Evolutionary conservation across 2,113 vertebrate species (phyloP).

Genomic region (Acrocephalus arundinaceus): DNA sequence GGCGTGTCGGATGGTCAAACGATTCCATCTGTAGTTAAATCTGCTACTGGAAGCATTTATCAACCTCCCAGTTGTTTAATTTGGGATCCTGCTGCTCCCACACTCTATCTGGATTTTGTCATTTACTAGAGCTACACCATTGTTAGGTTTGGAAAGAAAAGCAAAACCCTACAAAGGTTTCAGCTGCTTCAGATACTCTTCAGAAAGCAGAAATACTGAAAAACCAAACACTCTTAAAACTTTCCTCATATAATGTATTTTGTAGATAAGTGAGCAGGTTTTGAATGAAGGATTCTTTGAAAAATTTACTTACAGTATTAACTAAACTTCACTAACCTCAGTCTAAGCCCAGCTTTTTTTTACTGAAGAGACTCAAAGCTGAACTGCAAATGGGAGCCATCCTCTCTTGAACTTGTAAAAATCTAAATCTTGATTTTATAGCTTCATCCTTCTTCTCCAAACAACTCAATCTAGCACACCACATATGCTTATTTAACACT

Average conservation of each 20-base stretch:
- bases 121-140: conserved; percentile 4
- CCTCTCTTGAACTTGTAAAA: not conserved
- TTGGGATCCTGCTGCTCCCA: conserved; percentile 52
- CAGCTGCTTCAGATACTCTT: not conserved
- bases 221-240: not conserved
- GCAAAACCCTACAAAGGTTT: not conserved
- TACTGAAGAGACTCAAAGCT: not conserved
- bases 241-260: not conserved
- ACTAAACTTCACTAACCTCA: not conserved
- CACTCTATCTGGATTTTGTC: conserved; percentile 62
- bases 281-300: not conserved
- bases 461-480: not conserved
- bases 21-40: conserved; percentile 63
- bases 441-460: not conserved
- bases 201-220: not conserved
- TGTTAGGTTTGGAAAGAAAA: conserved; percentile 32
- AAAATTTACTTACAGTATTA: not conserved
- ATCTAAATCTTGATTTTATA: not conserved
- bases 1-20: conserved; percentile 47
- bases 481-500: not conserved
- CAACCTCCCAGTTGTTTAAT: conserved; percentile 44
- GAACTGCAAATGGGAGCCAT: not conserved
- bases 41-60: conserved; percentile 60
- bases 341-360: not conserved
- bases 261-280: not conserved